Conservation (phyloP, 2,113 vertebrate genomes). For the Pseudonaja textilis region DNA sequence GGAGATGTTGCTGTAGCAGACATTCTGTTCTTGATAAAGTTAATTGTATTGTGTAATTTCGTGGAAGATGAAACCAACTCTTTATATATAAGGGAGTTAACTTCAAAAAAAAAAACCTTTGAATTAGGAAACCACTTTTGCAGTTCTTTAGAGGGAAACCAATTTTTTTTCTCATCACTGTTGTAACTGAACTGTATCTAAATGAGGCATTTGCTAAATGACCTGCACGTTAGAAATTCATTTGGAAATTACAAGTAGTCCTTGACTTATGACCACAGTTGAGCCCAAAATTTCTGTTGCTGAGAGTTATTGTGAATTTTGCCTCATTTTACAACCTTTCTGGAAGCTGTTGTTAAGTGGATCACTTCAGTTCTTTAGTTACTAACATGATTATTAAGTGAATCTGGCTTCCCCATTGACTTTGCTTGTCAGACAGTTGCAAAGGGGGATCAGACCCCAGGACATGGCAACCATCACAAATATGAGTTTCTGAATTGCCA, state of each 20-base stretch:
- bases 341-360: no score
- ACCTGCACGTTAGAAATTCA: not conserved
- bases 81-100: not conserved
- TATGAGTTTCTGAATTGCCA: no score
- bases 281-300: no score
- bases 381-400: no score
- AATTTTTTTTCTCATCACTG: not conserved
- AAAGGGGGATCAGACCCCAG: no score
- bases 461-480: no score
- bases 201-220: not conserved
- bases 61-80: not conserved
- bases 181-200: not conserved
- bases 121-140: not conserved
- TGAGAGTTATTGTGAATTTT: no score
- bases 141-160: not conserved
- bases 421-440: no score
- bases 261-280: no score
- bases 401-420: no score
- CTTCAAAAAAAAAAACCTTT: not conserved
- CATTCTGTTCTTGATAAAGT: slow-evolving; percentile 14
- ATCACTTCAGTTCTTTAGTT: no score
- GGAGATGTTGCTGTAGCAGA: not conserved
- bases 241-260: not conserved
- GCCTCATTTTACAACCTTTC: no score
- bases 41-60: slow-evolving; percentile 22